Conservation (phyloP, 2,888 invertebrate species). For the Dromius quadrimaculatus region DNA sequence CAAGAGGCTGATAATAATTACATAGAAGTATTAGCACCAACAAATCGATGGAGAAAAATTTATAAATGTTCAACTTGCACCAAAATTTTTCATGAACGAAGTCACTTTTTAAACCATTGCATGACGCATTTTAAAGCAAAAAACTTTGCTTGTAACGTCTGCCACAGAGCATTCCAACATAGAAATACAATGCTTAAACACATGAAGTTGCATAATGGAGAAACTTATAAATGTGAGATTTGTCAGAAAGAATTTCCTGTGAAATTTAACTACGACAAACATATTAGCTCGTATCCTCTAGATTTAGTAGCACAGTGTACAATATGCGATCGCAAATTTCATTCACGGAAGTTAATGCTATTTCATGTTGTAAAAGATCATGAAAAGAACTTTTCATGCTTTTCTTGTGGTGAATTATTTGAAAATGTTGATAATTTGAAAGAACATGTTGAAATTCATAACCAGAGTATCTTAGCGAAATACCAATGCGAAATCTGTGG, state of each 20-base stretch:
- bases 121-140: conserved; percentile 56
- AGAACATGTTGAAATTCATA: conserved; percentile 63
- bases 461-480: conserved; percentile 59
- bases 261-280: conserved; percentile 63
- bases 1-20: conserved; percentile 30
- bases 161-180: conserved; percentile 56
- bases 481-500: conserved; percentile 60
- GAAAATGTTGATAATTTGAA: conserved; percentile 64
- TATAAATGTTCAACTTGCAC: conserved; percentile 27
- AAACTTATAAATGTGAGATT: conserved; percentile 64
- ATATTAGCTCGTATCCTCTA: conserved; percentile 61
- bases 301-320: conserved; percentile 15
- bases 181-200: conserved; percentile 63
- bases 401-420: conserved; percentile 64
- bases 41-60: conserved; percentile 29
- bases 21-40: conserved; percentile 37
- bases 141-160: conserved; percentile 61
- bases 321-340: conserved; percentile 48
- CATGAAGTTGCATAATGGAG: conserved; percentile 65
- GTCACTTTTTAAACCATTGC: conserved; percentile 23
- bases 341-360: conserved; percentile 62
- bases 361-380: conserved; percentile 25
- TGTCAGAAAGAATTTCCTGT: conserved; percentile 68
- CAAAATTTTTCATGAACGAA: conserved; percentile 13
- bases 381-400: conserved; percentile 62